phyloP scores from a whole-genome alignment of 2,888 invertebrate species.

The Argyresthia albistria region DNA sequence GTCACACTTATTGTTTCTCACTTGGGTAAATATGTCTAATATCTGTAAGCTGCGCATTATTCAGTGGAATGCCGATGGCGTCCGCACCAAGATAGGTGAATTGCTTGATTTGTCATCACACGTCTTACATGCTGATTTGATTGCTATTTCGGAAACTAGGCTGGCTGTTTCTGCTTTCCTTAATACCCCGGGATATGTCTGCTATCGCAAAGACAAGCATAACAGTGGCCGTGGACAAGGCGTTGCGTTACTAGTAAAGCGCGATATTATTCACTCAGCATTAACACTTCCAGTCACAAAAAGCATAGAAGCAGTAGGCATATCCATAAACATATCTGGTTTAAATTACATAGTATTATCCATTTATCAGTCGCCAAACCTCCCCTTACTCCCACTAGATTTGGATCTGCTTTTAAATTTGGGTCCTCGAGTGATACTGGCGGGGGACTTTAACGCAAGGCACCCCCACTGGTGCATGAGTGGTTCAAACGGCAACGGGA shows the following conservation, averaged over 20 bases:
- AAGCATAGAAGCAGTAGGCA: background rate
- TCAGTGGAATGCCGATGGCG: background rate
- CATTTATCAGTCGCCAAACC: background rate
- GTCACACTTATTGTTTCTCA: background rate
- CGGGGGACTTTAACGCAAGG: background rate
- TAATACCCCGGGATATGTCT: background rate
- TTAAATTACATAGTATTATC: background rate
- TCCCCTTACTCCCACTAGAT: background rate
- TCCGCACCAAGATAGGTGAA: background rate
- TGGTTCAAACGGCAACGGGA: background rate
- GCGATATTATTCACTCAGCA: background rate
- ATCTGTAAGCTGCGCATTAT: background rate
- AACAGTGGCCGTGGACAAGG: background rate
- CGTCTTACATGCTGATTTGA: background rate
- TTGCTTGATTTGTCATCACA: background rate
- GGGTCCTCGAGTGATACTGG: background rate
- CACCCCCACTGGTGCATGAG: background rate
- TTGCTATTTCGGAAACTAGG: background rate
- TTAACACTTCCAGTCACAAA: background rate
- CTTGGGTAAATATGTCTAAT: background rate
- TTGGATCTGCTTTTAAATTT: background rate
- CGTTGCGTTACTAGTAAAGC: background rate
- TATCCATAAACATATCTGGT: background rate
- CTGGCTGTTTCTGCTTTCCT: background rate
- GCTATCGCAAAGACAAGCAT: background rate